Conservation (phyloP, 2,113 vertebrate species). For the Coreoperca whiteheadi region DNA sequence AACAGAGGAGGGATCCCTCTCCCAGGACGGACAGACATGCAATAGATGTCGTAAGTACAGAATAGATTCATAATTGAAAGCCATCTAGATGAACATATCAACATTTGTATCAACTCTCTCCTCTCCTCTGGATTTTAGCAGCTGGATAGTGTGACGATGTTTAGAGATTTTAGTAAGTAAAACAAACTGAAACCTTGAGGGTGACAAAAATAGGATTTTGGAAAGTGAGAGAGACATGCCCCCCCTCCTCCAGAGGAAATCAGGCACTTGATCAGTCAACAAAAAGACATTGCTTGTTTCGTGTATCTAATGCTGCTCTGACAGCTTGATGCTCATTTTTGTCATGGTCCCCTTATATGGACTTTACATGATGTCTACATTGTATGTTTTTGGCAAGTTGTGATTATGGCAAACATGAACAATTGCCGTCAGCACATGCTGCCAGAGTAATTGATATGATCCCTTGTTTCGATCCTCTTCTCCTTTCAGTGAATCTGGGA, state of each 20-base stretch:
- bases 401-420: neutral
- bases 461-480: too few relatives aligned
- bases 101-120: too few relatives aligned
- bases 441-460: neutral
- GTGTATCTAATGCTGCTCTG: neutral
- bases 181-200: neutral
- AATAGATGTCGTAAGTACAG: too few relatives aligned
- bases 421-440: neutral
- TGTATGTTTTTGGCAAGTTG: neutral
- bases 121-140: too few relatives aligned
- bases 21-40: too few relatives aligned
- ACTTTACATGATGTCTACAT: neutral
- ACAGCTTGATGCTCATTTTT: neutral
- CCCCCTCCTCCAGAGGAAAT: too few relatives aligned
- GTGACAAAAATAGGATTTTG: neutral
- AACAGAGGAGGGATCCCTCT: too few relatives aligned
- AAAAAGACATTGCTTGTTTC: neutral
- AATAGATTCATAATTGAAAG: too few relatives aligned
- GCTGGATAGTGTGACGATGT: too few relatives aligned
- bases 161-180: too few relatives aligned
- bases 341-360: neutral
- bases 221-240: neutral
- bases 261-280: neutral
- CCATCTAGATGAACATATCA: too few relatives aligned
- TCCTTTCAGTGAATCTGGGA: too few relatives aligned